Evolutionary conservation across 2,888 invertebrate species (phyloP), one percentile per base, ranked within the genome.

Genomic region (Arge pagana): DNA sequence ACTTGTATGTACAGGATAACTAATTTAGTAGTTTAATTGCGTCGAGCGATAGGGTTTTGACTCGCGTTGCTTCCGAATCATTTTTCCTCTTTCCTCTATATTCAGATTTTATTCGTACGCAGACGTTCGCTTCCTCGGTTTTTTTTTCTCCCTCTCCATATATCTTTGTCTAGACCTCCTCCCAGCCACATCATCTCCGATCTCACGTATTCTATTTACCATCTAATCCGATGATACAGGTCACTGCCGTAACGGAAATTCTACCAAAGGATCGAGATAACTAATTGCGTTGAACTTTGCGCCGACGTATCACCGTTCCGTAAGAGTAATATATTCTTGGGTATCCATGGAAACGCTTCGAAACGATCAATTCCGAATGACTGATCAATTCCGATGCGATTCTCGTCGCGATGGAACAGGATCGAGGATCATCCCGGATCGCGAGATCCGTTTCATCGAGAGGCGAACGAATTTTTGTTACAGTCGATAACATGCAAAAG

Each of bases 1-100:
- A 75, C 71, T 75, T 69, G 71, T 75, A 75, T 76, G 62, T 75
- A 75, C 74, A 74, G 66, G 70, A 63, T 74, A 70, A 74, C 65
- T 65, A 62, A 61, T 67, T 67, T 69, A 28, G 33, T 51, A 42
- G 48, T 54, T 50, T 54, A 45, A 51, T 40, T 55, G 55, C 56
- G 64, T 64, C 64, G 61, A 63, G 59, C 53, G 53, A 59, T 55
- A 55, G 54, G 58, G 55, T 57, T 58, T 57, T 59, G 43, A 55
- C 55, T 50, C 51, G 54, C 57, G 59, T 57, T 61, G 51, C 42
- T 45, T 41, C 56, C 58, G 58, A 56, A 48, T 55, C 58, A 53
- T 55, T 48, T 48, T 33, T 41, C 31, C 36, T 42, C 50, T 26
- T 43, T 26, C 18, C 26, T 35, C 28, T 24, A 7, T 18, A 28